A percentile compares a stretch with the other conserved stretches of the same genome.
phyloP scores from a whole-genome alignment of 2,113 vertebrate genomes.

The Etheostoma spectabile region DNA sequence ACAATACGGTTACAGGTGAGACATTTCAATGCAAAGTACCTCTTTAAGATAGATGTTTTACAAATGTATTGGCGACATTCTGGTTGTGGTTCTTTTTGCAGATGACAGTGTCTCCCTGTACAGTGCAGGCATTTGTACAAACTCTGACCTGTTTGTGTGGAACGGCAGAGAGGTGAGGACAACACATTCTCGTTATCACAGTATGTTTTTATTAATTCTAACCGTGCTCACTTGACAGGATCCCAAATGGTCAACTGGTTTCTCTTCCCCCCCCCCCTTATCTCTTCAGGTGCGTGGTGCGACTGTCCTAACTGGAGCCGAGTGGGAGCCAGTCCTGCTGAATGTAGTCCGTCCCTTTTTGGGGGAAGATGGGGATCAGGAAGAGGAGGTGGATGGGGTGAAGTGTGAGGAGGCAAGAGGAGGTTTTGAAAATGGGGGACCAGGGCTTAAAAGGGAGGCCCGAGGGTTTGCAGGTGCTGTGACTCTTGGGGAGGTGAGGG shows the following conservation, averaged over 20 bases:
- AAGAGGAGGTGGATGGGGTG: conserved; percentile 34
- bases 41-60: background rate
- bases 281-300: conserved; percentile 87
- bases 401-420: conserved; percentile 3
- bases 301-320: conserved; percentile 82
- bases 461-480: conserved; percentile 76
- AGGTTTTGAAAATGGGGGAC: conserved; percentile 55
- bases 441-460: conserved; percentile 72
- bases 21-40: background rate
- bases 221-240: background rate
- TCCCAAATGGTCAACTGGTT: background rate
- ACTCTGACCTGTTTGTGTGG: conserved; percentile 93
- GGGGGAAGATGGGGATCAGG: conserved; percentile 58
- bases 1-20: conserved; percentile 89
- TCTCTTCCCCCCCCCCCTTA: too few species aligned
- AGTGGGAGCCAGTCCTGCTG: conserved; percentile 90
- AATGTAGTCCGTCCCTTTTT: conserved; percentile 84
- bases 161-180: conserved; percentile 91
- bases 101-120: conserved; percentile 87
- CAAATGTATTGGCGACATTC: background rate
- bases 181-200: background rate
- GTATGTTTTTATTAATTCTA: background rate
- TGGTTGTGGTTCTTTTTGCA: conserved; percentile 70
- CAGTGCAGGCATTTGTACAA: conserved; percentile 84
- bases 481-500: conserved; percentile 73